A percentile compares a stretch with the other conserved stretches of the same genome.
These are phyloP conservation scores for Dolichomitus sp. DNA, from an alignment of 2,888 invertebrate genomes.

Conservation along the genomic window DNA sequence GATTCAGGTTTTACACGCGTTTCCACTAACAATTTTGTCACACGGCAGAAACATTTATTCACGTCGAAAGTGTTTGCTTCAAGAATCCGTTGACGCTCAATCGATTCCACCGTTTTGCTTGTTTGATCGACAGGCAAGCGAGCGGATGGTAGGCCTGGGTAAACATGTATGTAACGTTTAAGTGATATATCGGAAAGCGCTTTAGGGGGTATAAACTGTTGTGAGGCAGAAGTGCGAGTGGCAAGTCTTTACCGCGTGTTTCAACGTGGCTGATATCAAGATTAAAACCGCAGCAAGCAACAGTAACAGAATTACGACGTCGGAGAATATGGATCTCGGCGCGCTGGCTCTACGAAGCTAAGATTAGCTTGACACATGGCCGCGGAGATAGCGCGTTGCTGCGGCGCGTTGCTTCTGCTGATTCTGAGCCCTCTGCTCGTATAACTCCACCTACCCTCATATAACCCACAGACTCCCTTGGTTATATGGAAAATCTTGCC, in stretches of 20 bases:
- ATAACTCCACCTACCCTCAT: slow-evolving; percentile 53
- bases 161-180: slow-evolving; percentile 9
- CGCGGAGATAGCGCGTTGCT: slow-evolving; percentile 73
- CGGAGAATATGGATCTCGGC: slow-evolving; percentile 42
- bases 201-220: not conserved
- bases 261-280: slow-evolving; percentile 66
- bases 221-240: not conserved
- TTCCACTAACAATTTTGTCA: slow-evolving; percentile 1
- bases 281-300: slow-evolving; percentile 73
- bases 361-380: slow-evolving; percentile 82
- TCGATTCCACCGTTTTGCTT: not conserved
- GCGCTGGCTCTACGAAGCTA: slow-evolving; percentile 68
- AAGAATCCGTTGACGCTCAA: not conserved
- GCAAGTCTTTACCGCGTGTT: slow-evolving; percentile 55
- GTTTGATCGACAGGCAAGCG: not conserved
- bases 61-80: not conserved
- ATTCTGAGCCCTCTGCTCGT: slow-evolving; percentile 47
- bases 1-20: not conserved
- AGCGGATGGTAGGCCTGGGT: not conserved
- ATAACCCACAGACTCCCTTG: slow-evolving; percentile 38
- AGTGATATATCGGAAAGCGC: slow-evolving; percentile 50
- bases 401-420: slow-evolving; percentile 48
- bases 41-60: not conserved
- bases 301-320: slow-evolving; percentile 50
- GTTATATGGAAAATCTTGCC: slow-evolving; percentile 62